Percentiles rank a stretch among this genome's conserved stretches.
Conservation (phyloP, 30 jellyfish, hydroid and myxozoan genomes). For the Hydractinia echinata region DNA sequence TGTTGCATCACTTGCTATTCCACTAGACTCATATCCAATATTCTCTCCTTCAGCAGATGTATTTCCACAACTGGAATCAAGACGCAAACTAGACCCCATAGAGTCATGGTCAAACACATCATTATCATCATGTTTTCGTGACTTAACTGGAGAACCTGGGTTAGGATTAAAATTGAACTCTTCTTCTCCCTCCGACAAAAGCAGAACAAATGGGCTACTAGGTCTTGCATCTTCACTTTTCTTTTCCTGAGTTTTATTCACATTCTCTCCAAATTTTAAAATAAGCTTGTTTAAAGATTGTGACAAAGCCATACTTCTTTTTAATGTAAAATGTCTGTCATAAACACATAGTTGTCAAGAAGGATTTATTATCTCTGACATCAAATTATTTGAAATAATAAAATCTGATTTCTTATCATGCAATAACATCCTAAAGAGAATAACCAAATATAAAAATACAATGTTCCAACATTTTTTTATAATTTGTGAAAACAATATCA, state of each 20-base stretch:
- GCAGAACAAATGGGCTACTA: constrained; percentile 29
- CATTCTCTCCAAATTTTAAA: constrained; percentile 16
- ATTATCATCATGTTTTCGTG: neutral
- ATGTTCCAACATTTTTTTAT: too few species aligned
- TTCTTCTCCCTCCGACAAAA: constrained; percentile 34
- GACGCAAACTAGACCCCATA: neutral
- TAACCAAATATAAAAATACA: too few species aligned
- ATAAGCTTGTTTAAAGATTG: constrained; percentile 16
- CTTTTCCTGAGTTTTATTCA: neutral
- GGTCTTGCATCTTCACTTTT: constrained; percentile 4
- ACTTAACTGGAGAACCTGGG: neutral
- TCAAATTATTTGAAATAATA: too few species aligned
- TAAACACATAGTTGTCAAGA: too few species aligned
- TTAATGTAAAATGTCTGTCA: too few species aligned
- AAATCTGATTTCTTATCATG: too few species aligned
- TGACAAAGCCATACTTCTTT: neutral
- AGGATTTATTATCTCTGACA: too few species aligned
- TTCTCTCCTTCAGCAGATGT: constrained; percentile 1
- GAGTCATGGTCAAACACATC: constrained; percentile 16
- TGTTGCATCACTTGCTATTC: neutral
- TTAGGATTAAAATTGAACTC: constrained; percentile 16
- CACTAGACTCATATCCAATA: neutral
- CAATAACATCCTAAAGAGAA: too few species aligned
- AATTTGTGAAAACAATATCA: too few species aligned
- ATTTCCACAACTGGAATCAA: neutral